phyloP scores from a whole-genome alignment of 2,797 vertebrate genomes.

The Gobionotothen gibberifrons region DNA sequence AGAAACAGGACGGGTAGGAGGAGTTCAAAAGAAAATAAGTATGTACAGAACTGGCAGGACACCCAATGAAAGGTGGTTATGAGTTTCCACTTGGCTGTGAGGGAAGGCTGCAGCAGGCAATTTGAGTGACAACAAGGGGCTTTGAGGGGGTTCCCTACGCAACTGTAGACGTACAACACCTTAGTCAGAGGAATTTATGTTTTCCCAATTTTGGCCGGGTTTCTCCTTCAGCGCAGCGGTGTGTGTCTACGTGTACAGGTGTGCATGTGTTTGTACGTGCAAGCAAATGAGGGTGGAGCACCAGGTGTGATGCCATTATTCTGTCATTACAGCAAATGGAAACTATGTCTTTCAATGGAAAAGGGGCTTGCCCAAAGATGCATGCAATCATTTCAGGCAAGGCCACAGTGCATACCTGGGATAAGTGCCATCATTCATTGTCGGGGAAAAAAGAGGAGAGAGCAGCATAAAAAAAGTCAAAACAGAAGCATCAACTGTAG shows the following conservation, averaged over 20 bases:
- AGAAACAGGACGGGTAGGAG: constrained; percentile 37
- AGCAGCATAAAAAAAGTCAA: constrained; percentile 34
- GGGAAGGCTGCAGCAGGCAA: constrained; percentile 15
- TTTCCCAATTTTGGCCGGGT: constrained; percentile 63
- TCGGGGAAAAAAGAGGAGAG: constrained; percentile 11
- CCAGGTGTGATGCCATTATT: constrained; percentile 81
- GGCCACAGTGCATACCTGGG: constrained; percentile 63
- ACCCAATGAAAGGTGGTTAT: constrained; percentile 55
- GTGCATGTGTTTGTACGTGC: constrained; percentile 43
- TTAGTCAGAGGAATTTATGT: constrained; percentile 71
- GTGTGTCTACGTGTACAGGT: constrained; percentile 22
- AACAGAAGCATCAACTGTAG: constrained; percentile 21
- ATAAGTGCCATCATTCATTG: constrained; percentile 55
- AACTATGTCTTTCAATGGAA: constrained; percentile 78
- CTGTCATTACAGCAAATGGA: constrained; percentile 76
- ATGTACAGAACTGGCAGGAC: constrained; percentile 54
- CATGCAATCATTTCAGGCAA: constrained; percentile 58
- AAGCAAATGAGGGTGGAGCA: constrained; percentile 60
- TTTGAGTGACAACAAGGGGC: constrained; percentile 20
- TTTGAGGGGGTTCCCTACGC: constrained; percentile 64
- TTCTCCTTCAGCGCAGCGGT: constrained; percentile 43
- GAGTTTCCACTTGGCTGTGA: constrained; percentile 60
- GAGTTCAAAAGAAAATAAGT: constrained; percentile 22
- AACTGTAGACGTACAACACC: constrained; percentile 60
- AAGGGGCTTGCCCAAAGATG: constrained; percentile 72